Base-by-base conservation (phyloP, 2,888 invertebrate genomes). In the Bembecia ichneumoniformis region DNA sequence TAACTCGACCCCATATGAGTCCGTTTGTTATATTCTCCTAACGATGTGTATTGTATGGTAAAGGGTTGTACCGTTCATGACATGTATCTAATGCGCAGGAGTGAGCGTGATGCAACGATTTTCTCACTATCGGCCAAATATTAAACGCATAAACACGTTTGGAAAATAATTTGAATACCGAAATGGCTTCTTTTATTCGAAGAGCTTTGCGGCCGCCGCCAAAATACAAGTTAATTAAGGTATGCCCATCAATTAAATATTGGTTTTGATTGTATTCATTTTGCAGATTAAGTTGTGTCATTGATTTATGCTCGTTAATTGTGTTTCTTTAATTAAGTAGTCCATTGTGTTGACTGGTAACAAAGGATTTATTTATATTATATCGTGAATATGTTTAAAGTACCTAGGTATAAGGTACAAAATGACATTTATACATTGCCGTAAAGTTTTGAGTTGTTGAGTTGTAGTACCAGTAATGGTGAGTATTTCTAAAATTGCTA, bases 201-300 rank as follows among this genome's bases (percentile, higher is more conserved):
- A 72, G 69, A 70, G 71, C 72, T 77, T 68, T 68, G 71, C 71
- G 63, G 64, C 58, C 67, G 71, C 74, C 77, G 74, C 72, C 76
- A 71, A 76, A 76, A 80, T 80, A 87, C 87, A 86, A 81, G 87
- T 86, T 84, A 87, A 87, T 87, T 86, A 86, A 87, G 84, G 82
- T 82, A 74, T 76, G 81, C 67, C 77, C 83, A 86, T 87, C 79
- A 83, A 86, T 87, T 86, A 81, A 83, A 84, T 83, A 84, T 84
- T 76, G 78, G 73, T 78, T 80, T 75, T 78, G 77, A 82, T 80
- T 80, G 75, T 79, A 77, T 82, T 81, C 72, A 77, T 80, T 79
- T 73, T 71, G 77, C 71, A 68, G 69, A 79, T 77, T 72, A 74
- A 74, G 74, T 69, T 73, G 71, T 72, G 66, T 58, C 66, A 65